These are phyloP conservation scores for Apamea monoglypha DNA, from an alignment of 2,888 invertebrate genomes.

Conservation along the genomic window DNA sequence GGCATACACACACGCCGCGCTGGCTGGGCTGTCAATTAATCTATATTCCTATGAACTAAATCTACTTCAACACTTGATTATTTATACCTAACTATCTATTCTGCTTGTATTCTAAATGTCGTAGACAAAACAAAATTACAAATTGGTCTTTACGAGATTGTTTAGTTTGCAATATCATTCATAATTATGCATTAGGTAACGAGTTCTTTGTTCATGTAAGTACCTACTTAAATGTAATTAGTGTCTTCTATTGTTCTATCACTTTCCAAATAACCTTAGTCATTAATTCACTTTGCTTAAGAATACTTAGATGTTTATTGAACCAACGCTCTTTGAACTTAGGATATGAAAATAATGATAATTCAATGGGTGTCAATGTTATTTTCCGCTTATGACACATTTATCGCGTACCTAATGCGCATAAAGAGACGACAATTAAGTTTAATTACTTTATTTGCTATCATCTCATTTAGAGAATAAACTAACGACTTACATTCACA, in stretches of 20 bases:
- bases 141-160: no score
- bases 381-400: constrained; percentile 14
- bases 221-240: not conserved
- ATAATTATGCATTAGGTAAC: no score
- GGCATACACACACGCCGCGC: no score
- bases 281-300: not conserved
- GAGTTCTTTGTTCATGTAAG: no score
- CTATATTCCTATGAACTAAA: no score
- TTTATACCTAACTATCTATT: no score
- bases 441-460: not conserved
- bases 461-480: not conserved
- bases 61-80: no score
- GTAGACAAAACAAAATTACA: no score
- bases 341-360: constrained; percentile 31
- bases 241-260: not conserved
- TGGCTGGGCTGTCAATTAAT: no score
- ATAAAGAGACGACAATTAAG: not conserved
- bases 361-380: constrained; percentile 6
- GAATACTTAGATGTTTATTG: constrained; percentile 25
- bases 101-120: no score
- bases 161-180: no score
- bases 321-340: constrained; percentile 39
- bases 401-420: not conserved
- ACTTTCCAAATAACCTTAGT: constrained; percentile 5
- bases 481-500: not conserved